phyloP scores from a whole-genome alignment of 2,797 vertebrate genomes.

The Protosalanx chinensis region DNA sequence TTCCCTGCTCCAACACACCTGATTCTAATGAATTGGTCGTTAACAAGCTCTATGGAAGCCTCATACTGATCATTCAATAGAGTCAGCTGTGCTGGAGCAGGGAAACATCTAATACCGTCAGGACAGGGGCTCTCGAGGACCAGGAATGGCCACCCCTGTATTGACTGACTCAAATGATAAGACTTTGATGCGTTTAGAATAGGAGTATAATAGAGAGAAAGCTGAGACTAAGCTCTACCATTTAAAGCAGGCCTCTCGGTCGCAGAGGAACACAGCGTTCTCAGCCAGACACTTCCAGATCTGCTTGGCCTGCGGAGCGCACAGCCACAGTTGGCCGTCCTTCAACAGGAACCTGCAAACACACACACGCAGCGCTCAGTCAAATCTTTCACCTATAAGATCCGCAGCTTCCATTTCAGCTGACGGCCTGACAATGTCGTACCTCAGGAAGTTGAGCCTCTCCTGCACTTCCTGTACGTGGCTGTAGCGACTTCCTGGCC shows the following conservation, averaged over 20 bases:
- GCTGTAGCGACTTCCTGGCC: constrained; percentile 95
- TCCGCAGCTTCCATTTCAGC: neutral
- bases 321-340: constrained; percentile 98
- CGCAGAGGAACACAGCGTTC: constrained; percentile 98
- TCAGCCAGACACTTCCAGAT: constrained; percentile 99
- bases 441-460: constrained; percentile 96
- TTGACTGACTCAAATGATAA: no score
- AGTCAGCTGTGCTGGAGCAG: no score
- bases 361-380: neutral
- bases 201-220: neutral
- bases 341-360: constrained; percentile 91
- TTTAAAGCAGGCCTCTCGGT: constrained; percentile 99
- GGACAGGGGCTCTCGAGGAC: no score
- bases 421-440: constrained; percentile 22
- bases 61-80: no score
- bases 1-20: no score
- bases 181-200: neutral
- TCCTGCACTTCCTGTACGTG: constrained; percentile 99
- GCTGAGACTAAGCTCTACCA: constrained; percentile 70
- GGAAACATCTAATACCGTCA: no score
- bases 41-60: no score
- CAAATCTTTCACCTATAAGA: no score
- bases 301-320: constrained; percentile 98
- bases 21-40: no score
- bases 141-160: no score